Evolutionary conservation across 1,140 invertebrate genomes (phyloP).

Genomic region (Solenopsis invicta): DNA sequence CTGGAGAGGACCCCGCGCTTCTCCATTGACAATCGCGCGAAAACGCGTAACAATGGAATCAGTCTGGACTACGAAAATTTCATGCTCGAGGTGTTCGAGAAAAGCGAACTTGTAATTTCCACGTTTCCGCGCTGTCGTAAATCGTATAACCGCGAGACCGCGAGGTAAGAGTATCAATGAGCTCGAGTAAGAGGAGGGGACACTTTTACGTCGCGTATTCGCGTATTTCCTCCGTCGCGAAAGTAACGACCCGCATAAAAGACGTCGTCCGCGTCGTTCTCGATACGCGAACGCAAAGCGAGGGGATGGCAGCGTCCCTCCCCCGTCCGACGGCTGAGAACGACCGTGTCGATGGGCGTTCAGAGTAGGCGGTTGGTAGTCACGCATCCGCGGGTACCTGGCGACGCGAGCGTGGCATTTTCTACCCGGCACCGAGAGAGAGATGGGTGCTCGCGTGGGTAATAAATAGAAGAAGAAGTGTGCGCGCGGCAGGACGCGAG

Average conservation of each 20-base stretch:
- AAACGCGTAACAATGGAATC: neutral
- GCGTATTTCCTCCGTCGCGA: no score
- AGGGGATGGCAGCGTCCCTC: no score
- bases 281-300: constrained; percentile 23
- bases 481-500: neutral
- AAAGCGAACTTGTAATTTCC: constrained; percentile 3
- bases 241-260: constrained; percentile 23
- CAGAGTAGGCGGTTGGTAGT: constrained; percentile 38
- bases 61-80: neutral
- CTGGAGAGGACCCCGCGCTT: neutral
- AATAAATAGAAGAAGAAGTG: constrained; percentile 51
- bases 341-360: constrained; percentile 33
- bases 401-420: constrained; percentile 62
- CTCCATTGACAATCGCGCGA: neutral
- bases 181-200: neutral
- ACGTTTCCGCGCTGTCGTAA: neutral
- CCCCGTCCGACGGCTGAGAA: no score
- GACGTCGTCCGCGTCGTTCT: constrained; percentile 21
- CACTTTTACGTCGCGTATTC: neutral
- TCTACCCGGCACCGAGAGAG: constrained; percentile 25
- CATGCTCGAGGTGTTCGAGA: no score
- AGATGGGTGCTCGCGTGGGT: neutral
- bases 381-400: constrained; percentile 49
- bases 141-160: neutral
- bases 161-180: neutral